phyloP scores from a whole-genome alignment of 2,113 vertebrate species.

The Carettochelys insculpta region DNA sequence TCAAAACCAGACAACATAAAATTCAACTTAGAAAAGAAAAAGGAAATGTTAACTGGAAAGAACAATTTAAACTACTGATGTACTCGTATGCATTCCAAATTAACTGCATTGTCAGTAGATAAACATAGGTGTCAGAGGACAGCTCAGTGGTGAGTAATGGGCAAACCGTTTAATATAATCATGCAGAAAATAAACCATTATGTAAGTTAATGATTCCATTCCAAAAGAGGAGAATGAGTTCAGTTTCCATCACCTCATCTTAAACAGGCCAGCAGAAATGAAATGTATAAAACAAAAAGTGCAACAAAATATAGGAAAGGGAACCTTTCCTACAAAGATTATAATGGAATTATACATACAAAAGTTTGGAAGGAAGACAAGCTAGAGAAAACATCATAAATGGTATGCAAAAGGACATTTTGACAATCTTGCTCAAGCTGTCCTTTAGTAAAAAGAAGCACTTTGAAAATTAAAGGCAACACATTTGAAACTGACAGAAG shows the following conservation, averaged over 20 bases:
- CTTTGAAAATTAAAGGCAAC: background rate
- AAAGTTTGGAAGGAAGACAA: background rate
- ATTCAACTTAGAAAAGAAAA: background rate
- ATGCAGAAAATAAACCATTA: background rate
- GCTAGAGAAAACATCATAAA: background rate
- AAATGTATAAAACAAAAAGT: background rate
- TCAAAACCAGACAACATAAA: background rate
- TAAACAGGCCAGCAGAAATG: background rate
- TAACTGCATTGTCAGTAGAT: background rate
- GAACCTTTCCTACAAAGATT: background rate
- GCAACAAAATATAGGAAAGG: background rate
- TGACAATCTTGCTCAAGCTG: background rate
- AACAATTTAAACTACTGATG: background rate
- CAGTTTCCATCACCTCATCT: background rate
- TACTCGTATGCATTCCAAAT: background rate
- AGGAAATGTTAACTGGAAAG: background rate
- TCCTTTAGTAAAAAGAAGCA: background rate
- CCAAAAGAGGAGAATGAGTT: background rate
- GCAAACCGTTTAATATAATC: background rate
- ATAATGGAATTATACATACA: background rate
- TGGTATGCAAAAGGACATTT: background rate
- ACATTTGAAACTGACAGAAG: background rate
- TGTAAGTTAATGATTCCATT: background rate
- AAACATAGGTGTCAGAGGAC: background rate
- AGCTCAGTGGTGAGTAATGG: background rate